These are phyloP conservation scores for Drosophila equinoxialis DNA, from an alignment of 1,140 invertebrate species.

Conservation along the genomic window DNA sequence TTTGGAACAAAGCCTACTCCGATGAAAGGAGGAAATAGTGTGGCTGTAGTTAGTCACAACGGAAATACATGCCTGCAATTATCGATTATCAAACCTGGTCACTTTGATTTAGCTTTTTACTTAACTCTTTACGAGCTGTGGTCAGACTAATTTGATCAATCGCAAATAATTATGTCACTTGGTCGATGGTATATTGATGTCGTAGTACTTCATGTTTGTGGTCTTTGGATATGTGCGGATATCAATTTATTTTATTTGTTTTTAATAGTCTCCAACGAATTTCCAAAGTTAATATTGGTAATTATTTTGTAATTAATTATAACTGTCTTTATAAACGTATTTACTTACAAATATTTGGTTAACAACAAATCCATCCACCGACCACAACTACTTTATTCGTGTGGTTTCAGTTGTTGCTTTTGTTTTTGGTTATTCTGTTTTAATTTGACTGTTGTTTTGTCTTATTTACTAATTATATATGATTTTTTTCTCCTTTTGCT, in stretches of 20 bases:
- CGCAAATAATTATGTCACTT: no score
- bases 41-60: no score
- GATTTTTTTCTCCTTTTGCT: conserved; percentile 21
- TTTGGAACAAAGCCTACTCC: no score
- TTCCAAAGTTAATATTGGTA: conserved; percentile 49
- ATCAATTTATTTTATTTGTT: conserved; percentile 5
- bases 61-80: no score
- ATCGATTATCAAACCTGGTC: no score
- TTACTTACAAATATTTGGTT: not conserved
- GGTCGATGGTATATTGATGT: no score
- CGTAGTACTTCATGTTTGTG: no score
- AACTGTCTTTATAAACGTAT: conserved; percentile 11
- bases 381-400: conserved; percentile 20
- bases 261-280: conserved; percentile 20
- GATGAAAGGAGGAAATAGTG: no score
- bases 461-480: not conserved
- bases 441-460: conserved; percentile 11
- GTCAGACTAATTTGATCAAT: no score
- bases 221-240: no score
- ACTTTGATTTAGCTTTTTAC: no score
- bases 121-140: no score
- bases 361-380: conserved; percentile 20
- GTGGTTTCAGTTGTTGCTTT: conserved; percentile 25
- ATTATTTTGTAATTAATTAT: conserved; percentile 57
- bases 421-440: conserved; percentile 29